Base-by-base conservation (phyloP, 2,888 invertebrate species). In the Yponomeuta sedellus region DNA sequence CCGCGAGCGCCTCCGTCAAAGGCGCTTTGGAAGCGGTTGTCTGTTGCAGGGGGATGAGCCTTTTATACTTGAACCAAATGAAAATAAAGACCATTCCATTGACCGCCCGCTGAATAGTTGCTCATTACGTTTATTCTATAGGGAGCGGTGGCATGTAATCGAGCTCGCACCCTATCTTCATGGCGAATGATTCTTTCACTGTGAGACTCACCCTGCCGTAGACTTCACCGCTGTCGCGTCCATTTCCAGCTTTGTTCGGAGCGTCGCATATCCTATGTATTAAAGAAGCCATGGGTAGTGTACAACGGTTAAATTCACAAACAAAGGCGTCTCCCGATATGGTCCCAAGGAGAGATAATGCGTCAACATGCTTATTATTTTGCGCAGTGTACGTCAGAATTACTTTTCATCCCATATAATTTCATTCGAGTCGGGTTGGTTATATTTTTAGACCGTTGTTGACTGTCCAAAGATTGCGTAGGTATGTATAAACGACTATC, bases 71-170 rank as follows among this genome's bases (percentile, higher is more conserved):
- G 64, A 65, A 66, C 67, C 71, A 68, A 72, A 65, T 40, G 20
- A n/a, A 66, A 61, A 66, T 34, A 64, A 66, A 67, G 69, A 67
- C 69, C 69, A 73, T 75, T 74, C 75, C 74, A 83, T 84, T 81
- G 79, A 78, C 88, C 86, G 79, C 90, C 90, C 85, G 88, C 86
- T 88, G 90, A 88, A 87, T 87, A 79, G 73, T 34, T 73, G 75
- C 76, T 90, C 88, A 85, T 90, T 88, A 88, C 75, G 74, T 75
- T 73, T 75, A 77, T 78, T 73, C 68, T 69, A 76, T 12, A 78
- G 85, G 90, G 89, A 79, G 88, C 84, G 86, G 81, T 80, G 79
- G 85, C 84, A 83, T 81, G 83, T 85, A 84, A 88, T 87, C 75
- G 75, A 71, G 74, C 74, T 79, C 82, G 77, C 86, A 77, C 86